phyloP scores from a whole-genome alignment of 2,888 invertebrate genomes.

The Lumbricus terrestris region DNA sequence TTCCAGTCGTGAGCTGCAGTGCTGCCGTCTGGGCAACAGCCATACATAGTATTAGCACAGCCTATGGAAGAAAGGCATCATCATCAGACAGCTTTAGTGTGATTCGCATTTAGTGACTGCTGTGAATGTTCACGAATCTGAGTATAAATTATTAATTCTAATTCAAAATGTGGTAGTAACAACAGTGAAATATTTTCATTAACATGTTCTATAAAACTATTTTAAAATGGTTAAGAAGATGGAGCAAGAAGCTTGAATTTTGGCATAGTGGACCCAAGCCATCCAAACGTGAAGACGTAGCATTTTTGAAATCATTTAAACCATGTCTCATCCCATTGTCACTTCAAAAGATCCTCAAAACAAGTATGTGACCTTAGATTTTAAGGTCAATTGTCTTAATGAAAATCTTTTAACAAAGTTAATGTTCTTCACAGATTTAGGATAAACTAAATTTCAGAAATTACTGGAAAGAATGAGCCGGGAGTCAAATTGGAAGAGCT shows the following conservation, averaged over 20 bases:
- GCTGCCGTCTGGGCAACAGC: conserved; percentile 81
- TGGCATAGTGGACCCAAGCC: too few species aligned
- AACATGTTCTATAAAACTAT: neutral
- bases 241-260: neutral
- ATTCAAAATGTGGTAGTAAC: neutral
- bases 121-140: neutral
- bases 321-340: neutral
- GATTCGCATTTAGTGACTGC: too few species aligned
- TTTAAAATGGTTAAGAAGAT: neutral
- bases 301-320: neutral
- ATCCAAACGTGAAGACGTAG: neutral
- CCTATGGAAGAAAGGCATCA: neutral
- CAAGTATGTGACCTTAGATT: neutral
- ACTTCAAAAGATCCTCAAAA: neutral
- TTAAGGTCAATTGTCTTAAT: neutral
- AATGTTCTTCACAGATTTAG: neutral
- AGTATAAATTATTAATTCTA: neutral
- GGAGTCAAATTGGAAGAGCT: neutral
- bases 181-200: neutral
- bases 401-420: neutral
- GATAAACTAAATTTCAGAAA: neutral
- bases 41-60: conserved; percentile 61
- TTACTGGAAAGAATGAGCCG: neutral
- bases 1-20: conserved; percentile 75
- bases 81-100: neutral